phyloP scores from a whole-genome alignment of 2,888 invertebrate species.

The Cataglyphis albicans region DNA sequence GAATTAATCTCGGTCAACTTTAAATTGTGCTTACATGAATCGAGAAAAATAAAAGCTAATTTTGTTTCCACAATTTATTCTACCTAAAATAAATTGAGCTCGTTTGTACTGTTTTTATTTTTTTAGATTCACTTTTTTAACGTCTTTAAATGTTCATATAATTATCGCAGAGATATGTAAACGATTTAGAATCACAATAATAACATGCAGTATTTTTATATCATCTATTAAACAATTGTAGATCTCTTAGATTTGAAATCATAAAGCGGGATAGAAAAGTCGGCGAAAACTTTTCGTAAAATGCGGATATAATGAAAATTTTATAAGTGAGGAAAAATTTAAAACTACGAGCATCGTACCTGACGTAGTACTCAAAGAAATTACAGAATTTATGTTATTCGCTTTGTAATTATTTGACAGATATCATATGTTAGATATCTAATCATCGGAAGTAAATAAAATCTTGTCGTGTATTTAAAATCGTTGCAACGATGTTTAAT shows the following conservation, averaged over 20 bases:
- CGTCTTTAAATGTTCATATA: not conserved
- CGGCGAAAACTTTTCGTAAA: not conserved
- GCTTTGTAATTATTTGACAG: constrained; percentile 22
- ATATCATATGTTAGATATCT: not conserved
- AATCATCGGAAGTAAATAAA: constrained; percentile 22
- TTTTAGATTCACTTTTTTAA: not conserved
- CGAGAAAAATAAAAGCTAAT: not conserved
- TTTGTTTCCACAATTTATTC: not conserved
- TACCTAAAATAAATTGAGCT: not conserved
- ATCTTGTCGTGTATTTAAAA: constrained; percentile 22
- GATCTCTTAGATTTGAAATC: not conserved
- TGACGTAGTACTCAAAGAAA: not conserved
- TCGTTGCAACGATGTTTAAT: not conserved
- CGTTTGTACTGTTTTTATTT: not conserved
- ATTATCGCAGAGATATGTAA: not conserved
- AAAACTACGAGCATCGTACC: not conserved
- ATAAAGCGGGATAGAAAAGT: not conserved
- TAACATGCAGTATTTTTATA: not conserved
- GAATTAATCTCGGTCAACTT: constrained; percentile 3
- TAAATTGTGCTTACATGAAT: not conserved
- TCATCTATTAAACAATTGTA: not conserved
- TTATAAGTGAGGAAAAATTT: not conserved
- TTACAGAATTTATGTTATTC: not conserved
- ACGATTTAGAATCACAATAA: not conserved
- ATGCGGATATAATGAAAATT: not conserved